Percentiles rank a stretch among this genome's conserved stretches.
These are phyloP conservation scores for Ceyx melanurus DNA, from an alignment of 2,113 vertebrate species.

Conservation along the genomic window DNA sequence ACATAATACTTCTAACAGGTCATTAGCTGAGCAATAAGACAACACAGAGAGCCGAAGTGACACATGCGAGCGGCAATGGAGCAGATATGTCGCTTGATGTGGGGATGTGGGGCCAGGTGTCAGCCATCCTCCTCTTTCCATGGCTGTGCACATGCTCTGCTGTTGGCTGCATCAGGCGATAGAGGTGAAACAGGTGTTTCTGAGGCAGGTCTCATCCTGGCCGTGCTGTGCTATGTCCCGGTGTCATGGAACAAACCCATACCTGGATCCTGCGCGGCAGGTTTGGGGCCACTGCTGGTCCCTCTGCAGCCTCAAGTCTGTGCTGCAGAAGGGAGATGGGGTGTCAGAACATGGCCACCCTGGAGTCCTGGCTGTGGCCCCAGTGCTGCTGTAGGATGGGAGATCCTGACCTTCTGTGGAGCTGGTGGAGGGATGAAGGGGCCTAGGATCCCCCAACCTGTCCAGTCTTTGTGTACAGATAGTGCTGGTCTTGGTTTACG, in stretches of 20 bases:
- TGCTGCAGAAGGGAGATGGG: not conserved
- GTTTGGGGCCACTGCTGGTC: rapidly evolving
- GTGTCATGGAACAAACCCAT: rapidly evolving
- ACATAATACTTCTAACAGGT: conserved; percentile 46
- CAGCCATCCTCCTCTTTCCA: not conserved
- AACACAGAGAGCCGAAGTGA: conserved; percentile 31
- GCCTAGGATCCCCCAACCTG: rapidly evolving
- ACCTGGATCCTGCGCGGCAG: not conserved
- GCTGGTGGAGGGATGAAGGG: not conserved
- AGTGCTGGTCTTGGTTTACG: not conserved
- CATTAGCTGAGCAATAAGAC: conserved; percentile 64
- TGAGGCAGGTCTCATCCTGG: not conserved
- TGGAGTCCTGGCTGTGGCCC: rapidly evolving
- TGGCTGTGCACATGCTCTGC: rapidly evolving
- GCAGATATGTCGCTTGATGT: not conserved
- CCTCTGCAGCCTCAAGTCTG: not conserved
- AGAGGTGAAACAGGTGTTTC: not conserved
- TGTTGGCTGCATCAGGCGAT: not conserved
- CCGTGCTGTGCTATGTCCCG: not conserved
- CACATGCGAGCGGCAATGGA: not conserved
- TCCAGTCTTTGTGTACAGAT: rapidly evolving
- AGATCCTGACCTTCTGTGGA: not conserved
- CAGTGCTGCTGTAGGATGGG: not conserved
- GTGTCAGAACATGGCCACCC: not conserved
- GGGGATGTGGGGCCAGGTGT: not conserved